Percentiles rank a stretch among this genome's conserved stretches.
phyloP scores from a whole-genome alignment of 2,113 vertebrate species.

The Oriolus oriolus region DNA sequence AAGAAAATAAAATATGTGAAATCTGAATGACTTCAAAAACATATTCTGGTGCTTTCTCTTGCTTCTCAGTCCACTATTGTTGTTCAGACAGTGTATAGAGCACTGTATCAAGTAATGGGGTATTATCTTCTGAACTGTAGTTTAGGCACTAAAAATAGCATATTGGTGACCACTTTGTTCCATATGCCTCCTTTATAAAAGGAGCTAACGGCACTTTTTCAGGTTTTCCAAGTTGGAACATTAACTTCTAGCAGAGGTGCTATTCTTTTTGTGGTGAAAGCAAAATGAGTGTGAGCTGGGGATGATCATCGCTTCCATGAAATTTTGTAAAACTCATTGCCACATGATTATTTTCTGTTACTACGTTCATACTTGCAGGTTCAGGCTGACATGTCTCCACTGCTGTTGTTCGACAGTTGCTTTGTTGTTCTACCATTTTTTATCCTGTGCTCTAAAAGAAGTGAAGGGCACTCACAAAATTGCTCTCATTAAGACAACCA shows the following conservation, averaged over 20 bases:
- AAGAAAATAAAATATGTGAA: conserved; percentile 50
- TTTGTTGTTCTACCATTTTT: conserved; percentile 34
- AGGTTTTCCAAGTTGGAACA: conserved; percentile 61
- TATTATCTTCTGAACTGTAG: conserved; percentile 52
- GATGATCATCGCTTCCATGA: conserved; percentile 25
- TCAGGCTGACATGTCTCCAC: conserved; percentile 41
- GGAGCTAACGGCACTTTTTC: conserved; percentile 56
- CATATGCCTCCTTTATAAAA: conserved; percentile 28
- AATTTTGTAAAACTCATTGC: conserved; percentile 25
- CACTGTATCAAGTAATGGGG: conserved; percentile 40
- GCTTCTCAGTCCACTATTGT: conserved; percentile 26
- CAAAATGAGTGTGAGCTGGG: conserved; percentile 59
- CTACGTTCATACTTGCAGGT: conserved; percentile 24
- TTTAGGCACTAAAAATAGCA: conserved; percentile 49
- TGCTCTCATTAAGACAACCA: neutral
- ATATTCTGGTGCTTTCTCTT: conserved; percentile 40
- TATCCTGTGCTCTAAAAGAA: neutral
- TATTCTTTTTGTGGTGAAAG: conserved; percentile 66
- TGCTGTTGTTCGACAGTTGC: conserved; percentile 19
- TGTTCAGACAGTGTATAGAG: conserved; percentile 29
- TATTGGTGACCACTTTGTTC: conserved; percentile 65
- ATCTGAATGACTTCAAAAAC: conserved; percentile 60
- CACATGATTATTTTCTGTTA: conserved; percentile 36
- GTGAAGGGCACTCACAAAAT: neutral
- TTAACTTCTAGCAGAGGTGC: conserved; percentile 66